phyloP scores from a whole-genome alignment of 2,888 invertebrate species.

The Auanema freiburgensis region DNA sequence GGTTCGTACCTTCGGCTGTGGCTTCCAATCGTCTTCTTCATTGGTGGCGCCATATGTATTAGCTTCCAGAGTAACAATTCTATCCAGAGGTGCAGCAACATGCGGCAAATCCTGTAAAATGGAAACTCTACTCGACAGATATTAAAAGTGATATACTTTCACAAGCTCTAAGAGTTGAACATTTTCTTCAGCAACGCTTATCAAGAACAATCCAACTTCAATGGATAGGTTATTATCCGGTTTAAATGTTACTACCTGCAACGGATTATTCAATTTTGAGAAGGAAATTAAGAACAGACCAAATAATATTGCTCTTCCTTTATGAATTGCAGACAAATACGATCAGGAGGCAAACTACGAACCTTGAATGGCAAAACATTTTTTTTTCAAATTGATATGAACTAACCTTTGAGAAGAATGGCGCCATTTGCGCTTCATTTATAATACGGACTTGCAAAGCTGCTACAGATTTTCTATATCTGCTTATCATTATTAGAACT shows the following conservation, averaged over 20 bases:
- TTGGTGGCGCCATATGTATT: constrained; percentile 1
- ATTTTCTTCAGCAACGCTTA: constrained; percentile 23
- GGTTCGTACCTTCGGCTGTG: not conserved
- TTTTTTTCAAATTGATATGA: not conserved
- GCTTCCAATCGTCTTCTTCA: not conserved
- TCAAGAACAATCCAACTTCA: constrained; percentile 25
- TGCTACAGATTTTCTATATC: constrained; percentile 48
- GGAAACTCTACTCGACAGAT: not conserved
- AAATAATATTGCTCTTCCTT: constrained; percentile 46
- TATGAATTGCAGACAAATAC: constrained; percentile 44
- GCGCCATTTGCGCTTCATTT: constrained; percentile 29
- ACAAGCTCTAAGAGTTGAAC: constrained; percentile 27
- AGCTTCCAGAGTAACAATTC: constrained; percentile 12
- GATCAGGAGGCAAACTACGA: constrained; percentile 28
- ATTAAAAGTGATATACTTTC: constrained; percentile 17
- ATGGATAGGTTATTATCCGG: constrained; percentile 24
- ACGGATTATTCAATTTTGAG: not conserved
- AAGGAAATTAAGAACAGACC: constrained; percentile 24
- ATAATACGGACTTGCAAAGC: constrained; percentile 42
- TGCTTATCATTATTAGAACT: constrained; percentile 49
- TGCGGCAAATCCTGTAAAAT: constrained; percentile 9
- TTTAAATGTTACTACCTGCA: constrained; percentile 37
- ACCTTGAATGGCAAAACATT: constrained; percentile 14
- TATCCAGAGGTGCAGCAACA: constrained; percentile 9
- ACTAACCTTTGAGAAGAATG: constrained; percentile 26